Percentiles rank a stretch among this genome's conserved stretches.
These are phyloP conservation scores for Ctenomys sociabilis DNA, from an alignment of 2,113 vertebrate genomes.

Conservation along the genomic window DNA sequence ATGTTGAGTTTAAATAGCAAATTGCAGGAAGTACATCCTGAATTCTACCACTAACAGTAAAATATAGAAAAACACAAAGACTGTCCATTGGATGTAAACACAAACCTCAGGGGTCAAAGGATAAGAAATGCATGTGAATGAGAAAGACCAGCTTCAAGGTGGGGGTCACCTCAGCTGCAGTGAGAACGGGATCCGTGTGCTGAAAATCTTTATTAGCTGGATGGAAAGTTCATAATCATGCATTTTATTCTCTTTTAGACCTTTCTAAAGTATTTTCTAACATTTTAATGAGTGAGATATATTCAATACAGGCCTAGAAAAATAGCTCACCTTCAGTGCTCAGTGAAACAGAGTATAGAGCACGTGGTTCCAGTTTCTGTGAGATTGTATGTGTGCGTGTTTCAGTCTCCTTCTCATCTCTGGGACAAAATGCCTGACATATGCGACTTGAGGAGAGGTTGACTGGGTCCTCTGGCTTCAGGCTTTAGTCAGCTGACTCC, in stretches of 20 bases:
- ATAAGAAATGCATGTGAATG: not conserved
- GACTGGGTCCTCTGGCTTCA: not conserved
- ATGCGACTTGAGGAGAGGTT: not conserved
- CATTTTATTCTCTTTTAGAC: not conserved
- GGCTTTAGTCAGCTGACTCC: not conserved
- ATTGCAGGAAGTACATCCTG: not conserved
- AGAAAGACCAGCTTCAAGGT: not conserved
- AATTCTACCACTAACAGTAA: not conserved
- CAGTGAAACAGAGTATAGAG: not conserved
- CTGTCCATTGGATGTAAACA: not conserved
- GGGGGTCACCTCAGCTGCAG: not conserved
- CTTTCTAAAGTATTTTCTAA: constrained; percentile 21
- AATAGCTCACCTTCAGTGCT: not conserved
- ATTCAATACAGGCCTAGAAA: not conserved
- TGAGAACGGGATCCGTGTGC: too few species aligned
- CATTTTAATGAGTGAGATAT: not conserved
- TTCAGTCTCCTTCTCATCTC: not conserved
- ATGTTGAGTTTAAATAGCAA: not conserved
- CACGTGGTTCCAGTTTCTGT: not conserved
- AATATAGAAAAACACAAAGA: not conserved
- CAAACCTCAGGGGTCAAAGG: not conserved
- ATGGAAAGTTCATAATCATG: not conserved
- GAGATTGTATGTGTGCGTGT: not conserved
- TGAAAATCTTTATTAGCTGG: not conserved
- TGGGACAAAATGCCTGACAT: not conserved